phyloP scores from a whole-genome alignment of 2,888 invertebrate genomes.

The Spodoptera exigua region DNA sequence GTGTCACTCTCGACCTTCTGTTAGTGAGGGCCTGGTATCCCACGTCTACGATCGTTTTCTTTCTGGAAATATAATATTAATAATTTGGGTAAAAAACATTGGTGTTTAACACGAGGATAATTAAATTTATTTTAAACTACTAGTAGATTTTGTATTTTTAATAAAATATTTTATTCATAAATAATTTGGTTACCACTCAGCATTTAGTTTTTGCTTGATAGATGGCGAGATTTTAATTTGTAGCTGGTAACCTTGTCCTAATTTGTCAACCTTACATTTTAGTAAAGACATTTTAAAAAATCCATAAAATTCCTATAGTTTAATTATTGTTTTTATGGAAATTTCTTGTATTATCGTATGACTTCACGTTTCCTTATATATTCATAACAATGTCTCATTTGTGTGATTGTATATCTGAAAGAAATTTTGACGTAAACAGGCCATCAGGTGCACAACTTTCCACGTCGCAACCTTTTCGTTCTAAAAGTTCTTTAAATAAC shows the following conservation, averaged over 20 bases:
- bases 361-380: slow-evolving; percentile 14
- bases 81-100: too few species aligned
- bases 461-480: slow-evolving; percentile 67
- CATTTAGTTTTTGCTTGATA: too few species aligned
- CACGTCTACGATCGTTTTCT: too few species aligned
- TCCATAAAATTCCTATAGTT: slow-evolving; percentile 30
- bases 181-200: too few species aligned
- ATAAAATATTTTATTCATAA: too few species aligned
- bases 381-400: slow-evolving; percentile 65
- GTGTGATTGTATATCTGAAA: slow-evolving; percentile 64
- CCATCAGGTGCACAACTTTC: slow-evolving; percentile 65
- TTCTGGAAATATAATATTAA: too few species aligned
- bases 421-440: slow-evolving; percentile 62
- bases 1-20: too few species aligned
- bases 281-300: slow-evolving; percentile 32
- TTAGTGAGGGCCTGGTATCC: too few species aligned
- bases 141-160: too few species aligned
- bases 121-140: too few species aligned
- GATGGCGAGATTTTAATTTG: slow-evolving; percentile 8
- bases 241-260: slow-evolving; percentile 42
- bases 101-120: too few species aligned
- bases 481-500: slow-evolving; percentile 62
- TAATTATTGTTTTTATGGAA: slow-evolving; percentile 28
- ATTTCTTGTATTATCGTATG: slow-evolving; percentile 35
- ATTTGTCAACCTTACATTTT: slow-evolving; percentile 57